Evolutionary conservation across 2,113 vertebrate genomes (phyloP), one percentile per base, ranked within the genome.

Genomic region (Syngnathus scovelli): DNA sequence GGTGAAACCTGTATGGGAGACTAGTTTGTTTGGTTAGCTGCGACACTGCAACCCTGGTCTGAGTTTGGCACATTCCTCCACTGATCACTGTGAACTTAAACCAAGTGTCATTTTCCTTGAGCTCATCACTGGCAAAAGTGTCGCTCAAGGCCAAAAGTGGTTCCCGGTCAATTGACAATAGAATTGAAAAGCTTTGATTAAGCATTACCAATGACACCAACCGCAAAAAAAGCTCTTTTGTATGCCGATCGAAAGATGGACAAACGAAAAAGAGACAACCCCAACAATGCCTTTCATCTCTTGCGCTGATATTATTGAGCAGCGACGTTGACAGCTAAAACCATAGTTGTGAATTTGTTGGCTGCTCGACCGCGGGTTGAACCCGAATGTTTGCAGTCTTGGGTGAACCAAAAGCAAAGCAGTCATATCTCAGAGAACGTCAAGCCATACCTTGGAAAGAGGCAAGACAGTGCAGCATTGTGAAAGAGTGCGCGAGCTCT

Each of bases 111-210:
- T 33, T 33, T 33, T 33, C 27, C 27, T 33, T 3, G 27, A 33
- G 27, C 27, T 33, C 27, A 33, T 33, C 27, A 3, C 27, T 33
- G 27, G 27, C 27, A 33, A 33, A 33, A 33, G 27, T 33, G 27
- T 33, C 27, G 27, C 27, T 33, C 2, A 33, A 33, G 27, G 27
- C 27, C 27, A 33, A 33, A 33, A 33, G 27, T 33, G 82, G 76
- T 74, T 56, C 74, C 67, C 73, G 64, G 81, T 83, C 74, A 36
- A 52, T 66, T 84, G 80, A 71, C 49, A 10, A 86, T 87, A 87
- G 75, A 68, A 67, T 64, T 83, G 66, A 82, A 79, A 82, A 69
- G 69, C 61, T 66, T 69, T n/a, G 8, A 79, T 70, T 62, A 72
- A 66, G 74, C 76, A 73, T 70, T 80, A 75, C 69, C 73, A 77